These are phyloP conservation scores for Mionectes macconnelli DNA, from an alignment of 2,113 vertebrate species.

Conservation along the genomic window DNA sequence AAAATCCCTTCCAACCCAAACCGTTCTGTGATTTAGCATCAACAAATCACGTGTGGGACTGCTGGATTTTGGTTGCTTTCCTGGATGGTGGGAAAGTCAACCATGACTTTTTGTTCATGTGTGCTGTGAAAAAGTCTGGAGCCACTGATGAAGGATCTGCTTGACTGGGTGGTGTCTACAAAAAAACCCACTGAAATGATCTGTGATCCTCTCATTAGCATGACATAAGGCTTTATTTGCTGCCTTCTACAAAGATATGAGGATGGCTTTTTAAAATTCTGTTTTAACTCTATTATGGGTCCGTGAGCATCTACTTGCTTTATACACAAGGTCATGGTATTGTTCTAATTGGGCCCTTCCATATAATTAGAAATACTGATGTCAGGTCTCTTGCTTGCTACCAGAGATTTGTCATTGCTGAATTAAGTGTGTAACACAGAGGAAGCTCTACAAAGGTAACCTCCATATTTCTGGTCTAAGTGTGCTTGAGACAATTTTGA, in stretches of 20 bases:
- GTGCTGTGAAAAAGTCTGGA: background rate
- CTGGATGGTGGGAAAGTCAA: background rate
- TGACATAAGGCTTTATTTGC: background rate
- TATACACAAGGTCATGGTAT: background rate
- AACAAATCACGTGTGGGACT: background rate
- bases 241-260: background rate
- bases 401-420: background rate
- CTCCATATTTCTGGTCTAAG: background rate
- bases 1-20: accelerated
- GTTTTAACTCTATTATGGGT: background rate
- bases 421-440: background rate
- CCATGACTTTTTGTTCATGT: accelerated
- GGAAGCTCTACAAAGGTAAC: background rate
- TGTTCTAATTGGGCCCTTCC: background rate
- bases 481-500: background rate
- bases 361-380: background rate
- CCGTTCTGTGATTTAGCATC: background rate
- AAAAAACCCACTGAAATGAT: background rate
- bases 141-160: background rate
- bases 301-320: background rate
- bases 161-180: background rate
- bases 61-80: background rate
- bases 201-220: background rate
- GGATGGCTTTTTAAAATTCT: background rate
- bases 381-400: background rate